Evolutionary conservation across 2,113 vertebrate genomes (phyloP), one percentile per base, ranked within the genome.

Genomic region (Xyliphius kryptos): DNA sequence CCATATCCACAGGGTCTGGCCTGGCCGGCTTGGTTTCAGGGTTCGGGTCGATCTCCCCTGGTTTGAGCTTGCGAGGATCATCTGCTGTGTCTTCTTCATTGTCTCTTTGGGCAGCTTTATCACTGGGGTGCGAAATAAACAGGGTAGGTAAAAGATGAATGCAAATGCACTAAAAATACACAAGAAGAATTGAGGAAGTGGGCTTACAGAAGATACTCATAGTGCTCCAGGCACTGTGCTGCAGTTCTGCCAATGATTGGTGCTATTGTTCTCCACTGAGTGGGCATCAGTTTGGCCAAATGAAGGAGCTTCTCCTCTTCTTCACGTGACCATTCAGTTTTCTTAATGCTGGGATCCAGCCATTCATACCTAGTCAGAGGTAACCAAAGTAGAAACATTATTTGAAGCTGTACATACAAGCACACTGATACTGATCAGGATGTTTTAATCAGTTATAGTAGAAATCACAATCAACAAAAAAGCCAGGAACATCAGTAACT

Each of bases 341-440:
- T 98, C 76, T 99, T 99, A 79, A 99, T 99, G 78, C 96, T 99
- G 0, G 96, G 96, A 65, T 99, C 96, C 62, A 99, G 79, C 96
- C 96, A 99, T 40, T 99, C 95, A 1, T 97, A 98, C 95, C 96
- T 99, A n/a, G n/a, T n/a, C n/a, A n/a, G n/a, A n/a, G n/a, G n/a
- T n/a, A n/a, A n/a, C n/a, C n/a, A n/a, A n/a, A n/a, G n/a, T n/a
- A n/a, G n/a, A n/a, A n/a, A n/a, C n/a, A n/a, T n/a, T n/a, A n/a
- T n/a, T n/a, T n/a, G n/a, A n/a, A n/a, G n/a, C n/a, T n/a, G n/a
- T n/a, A n/a, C n/a, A n/a, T n/a, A n/a, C n/a, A n/a, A n/a, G n/a
- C n/a, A n/a, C n/a, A n/a, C n/a, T n/a, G n/a, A n/a, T n/a, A n/a
- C n/a, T n/a, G n/a, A n/a, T n/a, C n/a, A n/a, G n/a, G n/a, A n/a